phyloP scores from a whole-genome alignment of 2,888 invertebrate species.

The Strigamia crassipes region DNA sequence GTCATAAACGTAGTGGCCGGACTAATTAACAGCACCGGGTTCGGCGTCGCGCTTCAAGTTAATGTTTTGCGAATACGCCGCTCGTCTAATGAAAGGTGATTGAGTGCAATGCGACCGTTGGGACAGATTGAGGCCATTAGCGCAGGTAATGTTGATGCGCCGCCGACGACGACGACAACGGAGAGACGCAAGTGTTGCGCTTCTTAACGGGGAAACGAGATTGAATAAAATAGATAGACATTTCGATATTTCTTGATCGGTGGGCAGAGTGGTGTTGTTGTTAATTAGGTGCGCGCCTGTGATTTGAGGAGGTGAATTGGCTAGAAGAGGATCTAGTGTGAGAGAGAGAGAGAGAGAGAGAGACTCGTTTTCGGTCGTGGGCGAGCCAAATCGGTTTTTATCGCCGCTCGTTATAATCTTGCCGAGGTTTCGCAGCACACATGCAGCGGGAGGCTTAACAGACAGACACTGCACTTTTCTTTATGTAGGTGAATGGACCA shows the following conservation, averaged over 20 bases:
- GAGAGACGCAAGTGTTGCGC: background rate
- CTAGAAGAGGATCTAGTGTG: conserved; percentile 18
- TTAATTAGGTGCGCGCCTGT: too few species aligned
- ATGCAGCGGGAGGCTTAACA: background rate
- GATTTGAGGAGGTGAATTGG: background rate
- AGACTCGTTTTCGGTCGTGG: background rate
- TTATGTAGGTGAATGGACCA: background rate
- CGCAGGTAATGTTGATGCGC: background rate
- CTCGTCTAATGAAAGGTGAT: conserved; percentile 28
- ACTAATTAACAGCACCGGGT: conserved; percentile 16
- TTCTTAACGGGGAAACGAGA: too few species aligned
- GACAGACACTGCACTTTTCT: background rate
- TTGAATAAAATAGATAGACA: too few species aligned
- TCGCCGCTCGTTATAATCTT: conserved; percentile 8
- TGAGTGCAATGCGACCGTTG: conserved; percentile 38
- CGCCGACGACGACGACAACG: too few species aligned
- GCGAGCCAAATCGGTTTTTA: conserved; percentile 26
- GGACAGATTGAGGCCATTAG: conserved; percentile 29
- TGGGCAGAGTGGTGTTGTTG: too few species aligned
- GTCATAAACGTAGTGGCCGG: conserved; percentile 27
- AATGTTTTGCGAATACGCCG: conserved; percentile 33
- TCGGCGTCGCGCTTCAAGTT: background rate
- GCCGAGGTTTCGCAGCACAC: background rate
- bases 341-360: too few species aligned
- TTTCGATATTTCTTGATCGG: too few species aligned